These are phyloP conservation scores for Eupelmus urozonus DNA, from an alignment of 2,888 invertebrate species.

Conservation along the genomic window DNA sequence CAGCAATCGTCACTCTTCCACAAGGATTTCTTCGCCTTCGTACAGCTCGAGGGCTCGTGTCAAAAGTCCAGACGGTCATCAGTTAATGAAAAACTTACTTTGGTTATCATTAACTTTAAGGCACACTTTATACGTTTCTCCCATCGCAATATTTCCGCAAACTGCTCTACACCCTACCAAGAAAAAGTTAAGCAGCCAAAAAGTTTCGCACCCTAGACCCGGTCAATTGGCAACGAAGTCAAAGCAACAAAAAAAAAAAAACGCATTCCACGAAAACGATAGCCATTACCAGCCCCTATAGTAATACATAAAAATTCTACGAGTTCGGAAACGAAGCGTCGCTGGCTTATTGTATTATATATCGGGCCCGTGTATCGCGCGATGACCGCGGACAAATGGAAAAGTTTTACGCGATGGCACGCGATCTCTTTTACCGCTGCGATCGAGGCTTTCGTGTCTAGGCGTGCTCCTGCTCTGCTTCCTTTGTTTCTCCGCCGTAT, in stretches of 20 bases:
- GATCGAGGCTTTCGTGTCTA: slow-evolving; percentile 27
- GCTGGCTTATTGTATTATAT: slow-evolving; percentile 37
- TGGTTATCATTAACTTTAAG: no score
- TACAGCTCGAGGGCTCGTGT: no score
- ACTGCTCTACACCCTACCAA: no score
- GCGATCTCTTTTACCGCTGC: slow-evolving; percentile 63
- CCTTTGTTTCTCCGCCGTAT: not conserved
- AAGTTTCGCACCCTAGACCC: no score
- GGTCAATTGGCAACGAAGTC: no score
- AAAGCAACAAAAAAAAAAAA: not conserved
- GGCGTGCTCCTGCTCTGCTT: not conserved
- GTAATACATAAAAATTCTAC: slow-evolving; percentile 33
- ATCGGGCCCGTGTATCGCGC: slow-evolving; percentile 22
- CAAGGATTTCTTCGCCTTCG: no score
- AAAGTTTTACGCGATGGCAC: slow-evolving; percentile 70
- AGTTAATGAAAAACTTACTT: no score
- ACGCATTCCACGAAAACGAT: not conserved
- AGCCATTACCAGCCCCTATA: slow-evolving; percentile 5
- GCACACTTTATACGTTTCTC: no score
- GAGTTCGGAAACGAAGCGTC: slow-evolving; percentile 1
- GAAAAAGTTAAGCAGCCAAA: no score
- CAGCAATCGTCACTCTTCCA: not conserved
- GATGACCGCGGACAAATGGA: slow-evolving; percentile 64
- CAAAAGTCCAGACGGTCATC: no score
- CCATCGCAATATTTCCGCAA: no score